Percentiles rank a stretch among this genome's conserved stretches.
Conservation (phyloP, 2,113 vertebrate species). For the Mola mola region DNA sequence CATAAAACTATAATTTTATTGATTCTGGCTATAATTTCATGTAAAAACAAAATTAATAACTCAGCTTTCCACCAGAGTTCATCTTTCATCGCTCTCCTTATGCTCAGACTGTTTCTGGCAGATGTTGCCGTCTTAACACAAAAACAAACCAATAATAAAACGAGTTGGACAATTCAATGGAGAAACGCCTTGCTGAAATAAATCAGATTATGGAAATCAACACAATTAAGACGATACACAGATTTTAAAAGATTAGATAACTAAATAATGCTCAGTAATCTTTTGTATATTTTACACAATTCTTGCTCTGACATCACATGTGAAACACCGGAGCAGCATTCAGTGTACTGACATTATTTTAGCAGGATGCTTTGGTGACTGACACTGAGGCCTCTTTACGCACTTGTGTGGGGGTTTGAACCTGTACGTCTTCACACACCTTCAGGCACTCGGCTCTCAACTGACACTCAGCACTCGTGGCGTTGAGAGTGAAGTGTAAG, state of each 20-base stretch:
- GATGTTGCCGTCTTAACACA: slow-evolving; percentile 26
- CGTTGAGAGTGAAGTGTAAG: slow-evolving; percentile 38
- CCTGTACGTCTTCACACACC: slow-evolving; percentile 34
- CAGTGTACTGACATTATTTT: slow-evolving; percentile 22
- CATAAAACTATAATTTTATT: slow-evolving; percentile 78
- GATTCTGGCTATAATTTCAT: slow-evolving; percentile 72
- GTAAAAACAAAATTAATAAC: slow-evolving; percentile 65
- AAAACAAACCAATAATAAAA: slow-evolving; percentile 46
- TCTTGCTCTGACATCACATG: too few species aligned
- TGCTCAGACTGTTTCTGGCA: slow-evolving; percentile 40
- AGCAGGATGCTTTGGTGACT: slow-evolving; percentile 15
- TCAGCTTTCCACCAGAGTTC: slow-evolving; percentile 60
- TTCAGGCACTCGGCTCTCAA: slow-evolving; percentile 19
- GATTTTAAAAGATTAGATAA: too few species aligned
- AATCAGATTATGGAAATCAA: neutral
- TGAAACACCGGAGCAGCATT: neutral
- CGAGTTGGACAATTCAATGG: slow-evolving; percentile 6
- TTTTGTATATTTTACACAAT: too few species aligned
- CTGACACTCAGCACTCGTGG: slow-evolving; percentile 35
- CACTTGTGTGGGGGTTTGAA: slow-evolving; percentile 37
- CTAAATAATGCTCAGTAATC: too few species aligned
- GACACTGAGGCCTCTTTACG: slow-evolving; percentile 35
- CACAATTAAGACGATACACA: neutral
- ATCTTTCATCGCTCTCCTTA: slow-evolving; percentile 62
- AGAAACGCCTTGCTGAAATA: slow-evolving; percentile 4